Evolutionary conservation across 2,113 vertebrate species (phyloP).

Genomic region (Oostethus manadensis): DNA sequence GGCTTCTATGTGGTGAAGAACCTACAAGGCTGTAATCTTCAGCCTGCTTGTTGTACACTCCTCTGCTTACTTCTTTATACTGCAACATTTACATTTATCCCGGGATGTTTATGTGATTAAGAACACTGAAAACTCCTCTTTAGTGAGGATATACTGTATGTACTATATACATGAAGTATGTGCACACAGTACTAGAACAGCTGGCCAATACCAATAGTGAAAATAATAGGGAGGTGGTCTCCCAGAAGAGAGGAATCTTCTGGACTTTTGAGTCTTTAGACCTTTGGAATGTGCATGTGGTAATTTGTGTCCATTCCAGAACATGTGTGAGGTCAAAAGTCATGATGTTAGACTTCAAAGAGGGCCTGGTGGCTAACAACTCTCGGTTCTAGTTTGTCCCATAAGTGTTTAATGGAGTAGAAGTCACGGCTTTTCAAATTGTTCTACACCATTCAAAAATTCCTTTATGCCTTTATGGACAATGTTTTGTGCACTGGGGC

Average conservation of each 20-base stretch:
- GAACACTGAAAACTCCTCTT: slow-evolving; percentile 15
- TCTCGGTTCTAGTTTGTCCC: too few relatives aligned
- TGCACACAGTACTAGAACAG: not conserved
- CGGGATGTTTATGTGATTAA: slow-evolving; percentile 41
- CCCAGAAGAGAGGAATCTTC: not conserved
- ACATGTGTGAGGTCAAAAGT: not conserved
- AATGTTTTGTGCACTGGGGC: not conserved
- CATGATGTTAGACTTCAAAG: too few relatives aligned
- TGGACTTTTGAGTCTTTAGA: too few relatives aligned
- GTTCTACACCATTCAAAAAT: not conserved
- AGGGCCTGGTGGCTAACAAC: too few relatives aligned
- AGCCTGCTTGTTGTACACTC: slow-evolving; percentile 10
- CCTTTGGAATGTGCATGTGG: not conserved
- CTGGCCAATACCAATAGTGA: not conserved
- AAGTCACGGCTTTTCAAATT: not conserved
- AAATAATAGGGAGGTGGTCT: not conserved
- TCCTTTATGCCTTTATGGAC: not conserved
- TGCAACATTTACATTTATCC: slow-evolving; percentile 30
- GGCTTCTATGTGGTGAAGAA: slow-evolving; percentile 59
- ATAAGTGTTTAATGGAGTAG: too few relatives aligned
- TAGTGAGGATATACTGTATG: not conserved
- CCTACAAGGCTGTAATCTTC: slow-evolving; percentile 59
- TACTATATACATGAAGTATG: too few relatives aligned
- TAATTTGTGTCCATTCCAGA: not conserved
- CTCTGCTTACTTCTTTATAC: slow-evolving; percentile 32